Base-by-base conservation (phyloP, 92 coral and sea anemone species). In the Pocillopora meandrina region DNA sequence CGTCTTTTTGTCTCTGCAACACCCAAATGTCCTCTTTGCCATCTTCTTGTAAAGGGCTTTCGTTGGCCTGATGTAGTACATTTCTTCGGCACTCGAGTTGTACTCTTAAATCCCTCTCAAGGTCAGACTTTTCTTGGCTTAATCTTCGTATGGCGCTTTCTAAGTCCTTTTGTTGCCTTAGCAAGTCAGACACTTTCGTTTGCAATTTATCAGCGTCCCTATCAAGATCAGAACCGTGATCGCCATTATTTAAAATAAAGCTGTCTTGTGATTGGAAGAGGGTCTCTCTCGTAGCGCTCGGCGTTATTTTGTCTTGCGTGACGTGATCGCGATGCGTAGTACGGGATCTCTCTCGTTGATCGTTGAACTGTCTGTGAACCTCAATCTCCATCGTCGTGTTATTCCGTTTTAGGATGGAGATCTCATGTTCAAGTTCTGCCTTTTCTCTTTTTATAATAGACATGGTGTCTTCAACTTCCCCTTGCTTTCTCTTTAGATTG, bases 381-480 rank as follows among this genome's bases (percentile, higher is more conserved):
- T 92, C 93, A 23, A 74, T 85, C 82, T 92, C 90, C 71, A 92
- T 49, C 19, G 89, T 89, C 52, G 85, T 84, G 73, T 85, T 90
- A 20, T 87, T 85, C 61, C 90, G 86, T 76, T 90, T 94, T 14
- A 94, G 81, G 10, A 90, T 77, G 21, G 90, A 42, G 66, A 92
- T 82, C 77, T 94, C 98, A 65, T 92, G 93, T 26, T 94, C 98
- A 36, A 87, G 85, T 52, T 94, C 93, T 85, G 83, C 85, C 59
- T 94, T 94, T 56, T 85, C 93, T 80, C 99, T 92, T 74, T 90
- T 93, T 31, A 82, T 81, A 16, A 92, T 89, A 13, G 99, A 95
- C 42, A 89, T 83, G 26, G 79, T 79, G 36, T 93, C 95, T 42
- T 97, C 99, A n/a, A 93, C 78, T 42, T 90, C 92, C 49, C 76